A percentile compares a stretch with the other conserved stretches of the same genome.
Evolutionary conservation across 2,888 invertebrate species (phyloP).

Genomic region (Steinernema hermaphroditum): DNA sequence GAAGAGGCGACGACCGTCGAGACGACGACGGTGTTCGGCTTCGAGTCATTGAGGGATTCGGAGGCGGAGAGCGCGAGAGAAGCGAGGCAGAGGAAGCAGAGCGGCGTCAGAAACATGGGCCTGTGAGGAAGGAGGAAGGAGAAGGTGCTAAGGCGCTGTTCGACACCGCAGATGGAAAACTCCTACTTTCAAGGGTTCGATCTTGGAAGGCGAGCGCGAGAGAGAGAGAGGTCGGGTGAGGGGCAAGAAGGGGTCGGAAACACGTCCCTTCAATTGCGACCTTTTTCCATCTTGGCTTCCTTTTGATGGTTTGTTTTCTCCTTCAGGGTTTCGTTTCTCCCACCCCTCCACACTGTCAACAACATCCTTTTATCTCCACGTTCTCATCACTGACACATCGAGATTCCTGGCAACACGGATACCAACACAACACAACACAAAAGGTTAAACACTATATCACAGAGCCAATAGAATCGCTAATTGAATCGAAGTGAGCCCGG

Average conservation of each 20-base stretch:
- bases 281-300: not conserved
- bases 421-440: not conserved
- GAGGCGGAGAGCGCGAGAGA: not conserved
- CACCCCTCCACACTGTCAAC: not conserved
- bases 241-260: not conserved
- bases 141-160: not conserved
- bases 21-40: not conserved
- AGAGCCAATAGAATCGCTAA: not conserved
- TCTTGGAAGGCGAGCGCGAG: not conserved
- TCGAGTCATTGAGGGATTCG: not conserved
- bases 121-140: not conserved
- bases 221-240: not conserved
- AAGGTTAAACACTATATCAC: not conserved
- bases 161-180: not conserved
- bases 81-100: not conserved
- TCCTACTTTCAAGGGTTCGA: not conserved
- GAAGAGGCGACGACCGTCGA: conserved; percentile 10
- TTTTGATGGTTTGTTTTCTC: not conserved
- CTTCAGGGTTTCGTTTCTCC: not conserved
- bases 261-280: not conserved
- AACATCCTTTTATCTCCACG: not conserved
- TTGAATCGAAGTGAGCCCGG: no score
- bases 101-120: not conserved
- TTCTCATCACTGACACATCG: not conserved
- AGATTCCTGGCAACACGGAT: not conserved